These are phyloP conservation scores for Jacana jacana DNA, from an alignment of 2,113 vertebrate genomes.

Conservation along the genomic window DNA sequence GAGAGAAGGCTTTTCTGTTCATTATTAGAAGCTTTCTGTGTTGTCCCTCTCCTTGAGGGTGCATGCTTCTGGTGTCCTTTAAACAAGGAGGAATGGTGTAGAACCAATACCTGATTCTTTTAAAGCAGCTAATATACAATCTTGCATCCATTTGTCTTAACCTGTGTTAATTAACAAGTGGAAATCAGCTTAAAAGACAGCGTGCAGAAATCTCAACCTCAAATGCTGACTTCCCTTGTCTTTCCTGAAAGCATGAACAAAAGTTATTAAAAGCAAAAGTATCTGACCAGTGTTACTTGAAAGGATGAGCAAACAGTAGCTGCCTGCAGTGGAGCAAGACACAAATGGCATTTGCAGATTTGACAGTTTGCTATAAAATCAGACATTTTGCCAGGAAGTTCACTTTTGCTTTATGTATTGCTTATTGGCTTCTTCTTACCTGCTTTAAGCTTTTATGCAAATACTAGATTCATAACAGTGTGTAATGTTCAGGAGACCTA, in stretches of 20 bases:
- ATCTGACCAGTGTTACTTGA: background rate
- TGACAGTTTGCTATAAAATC: background rate
- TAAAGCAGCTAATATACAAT: background rate
- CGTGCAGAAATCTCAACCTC: background rate
- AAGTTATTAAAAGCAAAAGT: background rate
- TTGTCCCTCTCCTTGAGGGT: background rate
- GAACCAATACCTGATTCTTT: background rate
- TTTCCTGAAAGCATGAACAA: background rate
- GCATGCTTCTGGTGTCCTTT: background rate
- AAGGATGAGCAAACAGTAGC: background rate
- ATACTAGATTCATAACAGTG: background rate
- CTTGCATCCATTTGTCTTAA: background rate
- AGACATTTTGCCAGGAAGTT: background rate
- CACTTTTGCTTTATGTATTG: background rate
- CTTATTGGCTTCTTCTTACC: background rate
- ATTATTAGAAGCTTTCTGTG: background rate
- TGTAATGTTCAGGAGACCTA: background rate
- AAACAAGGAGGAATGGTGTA: background rate
- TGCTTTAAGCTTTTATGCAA: background rate
- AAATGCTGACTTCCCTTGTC: background rate
- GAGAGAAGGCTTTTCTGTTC: background rate
- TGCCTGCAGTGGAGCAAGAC: background rate
- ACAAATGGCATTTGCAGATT: background rate
- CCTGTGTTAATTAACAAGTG: background rate
- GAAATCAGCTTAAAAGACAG: background rate